These are phyloP conservation scores for Theretra japonica DNA, from an alignment of 2,888 invertebrate species.

Conservation along the genomic window DNA sequence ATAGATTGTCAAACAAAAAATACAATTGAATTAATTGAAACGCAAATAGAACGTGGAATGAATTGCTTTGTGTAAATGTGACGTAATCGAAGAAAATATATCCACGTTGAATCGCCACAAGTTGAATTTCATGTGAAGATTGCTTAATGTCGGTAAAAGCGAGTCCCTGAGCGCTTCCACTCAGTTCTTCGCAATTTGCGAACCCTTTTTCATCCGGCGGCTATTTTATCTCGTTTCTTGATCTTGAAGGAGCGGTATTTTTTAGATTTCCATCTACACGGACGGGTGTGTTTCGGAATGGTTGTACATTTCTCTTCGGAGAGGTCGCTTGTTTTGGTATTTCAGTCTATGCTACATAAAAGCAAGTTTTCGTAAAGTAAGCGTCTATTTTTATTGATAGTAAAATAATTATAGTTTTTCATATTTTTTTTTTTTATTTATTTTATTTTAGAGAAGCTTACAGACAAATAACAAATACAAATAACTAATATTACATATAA, in stretches of 20 bases:
- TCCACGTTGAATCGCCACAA: neutral
- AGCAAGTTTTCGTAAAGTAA: neutral
- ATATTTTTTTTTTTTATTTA: too few relatives aligned
- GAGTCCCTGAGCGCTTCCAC: constrained; percentile 17
- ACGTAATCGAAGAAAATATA: neutral
- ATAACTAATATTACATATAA: too few relatives aligned
- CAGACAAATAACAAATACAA: too few relatives aligned
- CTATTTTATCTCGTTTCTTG: constrained; percentile 9
- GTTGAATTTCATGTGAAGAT: neutral
- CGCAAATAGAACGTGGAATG: neutral
- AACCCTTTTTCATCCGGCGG: constrained; percentile 17
- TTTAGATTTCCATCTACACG: constrained; percentile 10
- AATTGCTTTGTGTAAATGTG: neutral
- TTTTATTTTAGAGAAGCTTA: too few relatives aligned
- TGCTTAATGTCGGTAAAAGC: constrained; percentile 12
- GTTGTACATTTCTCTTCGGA: neutral
- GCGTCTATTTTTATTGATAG: neutral
- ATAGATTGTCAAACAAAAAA: neutral
- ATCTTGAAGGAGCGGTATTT: neutral
- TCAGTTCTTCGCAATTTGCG: constrained; percentile 17
- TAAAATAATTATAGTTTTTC: too few relatives aligned
- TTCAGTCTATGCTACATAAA: neutral
- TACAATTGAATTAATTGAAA: neutral
- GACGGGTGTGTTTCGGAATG: constrained; percentile 1
- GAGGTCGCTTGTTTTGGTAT: neutral